Evolutionary conservation across 2,888 invertebrate genomes (phyloP), one percentile per base, ranked within the genome.

Genomic region (Sycophila texana): DNA sequence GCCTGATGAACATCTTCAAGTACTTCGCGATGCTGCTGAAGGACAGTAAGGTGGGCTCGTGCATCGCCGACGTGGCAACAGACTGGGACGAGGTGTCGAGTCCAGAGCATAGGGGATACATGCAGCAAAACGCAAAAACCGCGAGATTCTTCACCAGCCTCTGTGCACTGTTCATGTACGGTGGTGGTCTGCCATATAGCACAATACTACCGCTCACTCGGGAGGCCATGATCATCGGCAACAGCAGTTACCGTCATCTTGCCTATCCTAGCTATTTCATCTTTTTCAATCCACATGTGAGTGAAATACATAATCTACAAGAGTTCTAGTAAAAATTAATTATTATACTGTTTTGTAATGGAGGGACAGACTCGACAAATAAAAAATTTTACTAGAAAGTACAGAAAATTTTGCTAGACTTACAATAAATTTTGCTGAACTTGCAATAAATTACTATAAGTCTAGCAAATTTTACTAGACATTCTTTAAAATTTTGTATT

Each of bases 1-100:
- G 84, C 63, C n/a, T 84, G 1, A 85, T 88, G 84, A 84, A 86
- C 0, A 80, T 84, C 0, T 18, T 83, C 0, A 88, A 88, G 30
- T 84, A 86, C 57, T 77, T 74, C n/a, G 82, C 81, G 0, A 72
- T 88, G 0, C 12, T 86, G 0, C 60, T 80, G 1, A 83, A 82
- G 4, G 79, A 77, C 0, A 12, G 14, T 0, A 74, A 81, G 2
- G 84, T 88, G 16, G 75, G 72, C 0, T 39, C 72, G 3, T 87
- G 88, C 72, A 77, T 88, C 1, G 65, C 74, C 0, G 75, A 84
- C 4, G 83, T 88, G 5, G 71, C 77, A 0, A 10, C 14, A 1
- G 88, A 88, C 53, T 88, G 87, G 86, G 60, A 61, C 4, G 60
- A 47, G 2, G 12, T 20, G 0, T 20, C n/a, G 0, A 10, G 26